phyloP scores from a whole-genome alignment of 2,113 vertebrate genomes.

The Rhynchopsitta pachyrhyncha region DNA sequence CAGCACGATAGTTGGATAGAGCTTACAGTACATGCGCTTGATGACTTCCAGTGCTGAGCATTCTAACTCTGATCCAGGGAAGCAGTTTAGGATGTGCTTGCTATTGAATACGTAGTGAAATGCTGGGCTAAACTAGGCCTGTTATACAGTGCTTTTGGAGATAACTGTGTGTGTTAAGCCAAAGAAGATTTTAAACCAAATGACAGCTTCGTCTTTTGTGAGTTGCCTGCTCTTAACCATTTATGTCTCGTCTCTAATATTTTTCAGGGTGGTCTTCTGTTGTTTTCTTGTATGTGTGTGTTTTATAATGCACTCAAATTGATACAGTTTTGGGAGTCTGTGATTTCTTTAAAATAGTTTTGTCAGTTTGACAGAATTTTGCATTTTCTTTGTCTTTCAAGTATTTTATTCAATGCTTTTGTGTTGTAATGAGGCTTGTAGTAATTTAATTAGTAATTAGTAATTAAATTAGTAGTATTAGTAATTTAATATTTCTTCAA shows the following conservation, averaged over 20 bases:
- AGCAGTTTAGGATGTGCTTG: background rate
- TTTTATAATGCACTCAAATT: background rate
- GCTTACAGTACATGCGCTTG: fast-evolving
- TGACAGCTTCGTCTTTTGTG: background rate
- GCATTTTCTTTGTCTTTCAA: background rate
- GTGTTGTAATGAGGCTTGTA: background rate
- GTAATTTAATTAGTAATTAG: too few species aligned
- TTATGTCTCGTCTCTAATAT: background rate
- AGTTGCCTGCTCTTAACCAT: background rate
- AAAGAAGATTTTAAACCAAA: background rate
- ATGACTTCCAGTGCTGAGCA: background rate
- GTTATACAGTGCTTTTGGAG: background rate
- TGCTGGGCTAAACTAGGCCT: background rate
- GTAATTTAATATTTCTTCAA: background rate
- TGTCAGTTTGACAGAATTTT: background rate
- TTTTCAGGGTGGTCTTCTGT: background rate
- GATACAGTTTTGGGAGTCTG: background rate
- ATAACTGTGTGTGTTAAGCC: background rate
- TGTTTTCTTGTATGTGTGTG: background rate
- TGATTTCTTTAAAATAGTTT: background rate
- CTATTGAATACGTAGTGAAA: background rate
- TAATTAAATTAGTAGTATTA: too few species aligned
- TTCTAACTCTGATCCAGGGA: background rate
- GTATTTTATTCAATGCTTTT: background rate
- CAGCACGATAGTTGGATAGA: background rate